Base-by-base conservation (phyloP, 2,888 invertebrate genomes). In the Dicyrtomina minuta region DNA sequence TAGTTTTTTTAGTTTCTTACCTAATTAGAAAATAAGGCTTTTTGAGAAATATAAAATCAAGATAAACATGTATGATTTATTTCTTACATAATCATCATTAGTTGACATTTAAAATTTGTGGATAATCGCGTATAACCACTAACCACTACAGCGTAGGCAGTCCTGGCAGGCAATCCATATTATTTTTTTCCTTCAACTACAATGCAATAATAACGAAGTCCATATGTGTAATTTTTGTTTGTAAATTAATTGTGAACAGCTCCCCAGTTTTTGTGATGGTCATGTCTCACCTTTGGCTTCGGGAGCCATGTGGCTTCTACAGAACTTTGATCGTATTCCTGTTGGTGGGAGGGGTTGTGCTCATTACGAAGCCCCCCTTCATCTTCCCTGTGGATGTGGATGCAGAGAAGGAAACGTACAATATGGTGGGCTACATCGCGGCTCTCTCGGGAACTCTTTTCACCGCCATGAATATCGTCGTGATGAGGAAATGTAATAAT, bases 231-330 rank as follows among this genome's bases (percentile, higher is more conserved):
- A 8, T 12, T 43, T 43, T 43, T 43, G 49, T 49, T 49, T 8
- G 12, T 12, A 8, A n/a, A 20, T n/a, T n/a, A n/a, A 53, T 53
- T 53, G 22, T 53, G 27, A 43, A 24, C 67, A 84, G 83, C 74
- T 84, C 84, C 6, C 84, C 84, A 1, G 82, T 84, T 1, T 82
- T 84, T 43, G 84, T 84, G 2, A 83, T 84, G 73, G 80, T 81
- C 4, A 77, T 84, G 66, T 84, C 84, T 8, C 83, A 83, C 72
- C 65, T 83, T 20, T 81, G 83, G 68, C 78, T 84, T 1, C 81
- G 82, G 71, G 84, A 84, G 71, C 84, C 84, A 12, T 84, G 84
- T 72, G 84, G 84, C 43, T 78, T 84, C 67, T 79, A 83, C 66
- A 80, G 84, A 1, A 80, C 83, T 1, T 77, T 82, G 41, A 82